Percentiles rank a stretch among this genome's conserved stretches.
These are phyloP conservation scores for Drosophila equinoxialis DNA, from an alignment of 1,140 invertebrate genomes.

Conservation along the genomic window DNA sequence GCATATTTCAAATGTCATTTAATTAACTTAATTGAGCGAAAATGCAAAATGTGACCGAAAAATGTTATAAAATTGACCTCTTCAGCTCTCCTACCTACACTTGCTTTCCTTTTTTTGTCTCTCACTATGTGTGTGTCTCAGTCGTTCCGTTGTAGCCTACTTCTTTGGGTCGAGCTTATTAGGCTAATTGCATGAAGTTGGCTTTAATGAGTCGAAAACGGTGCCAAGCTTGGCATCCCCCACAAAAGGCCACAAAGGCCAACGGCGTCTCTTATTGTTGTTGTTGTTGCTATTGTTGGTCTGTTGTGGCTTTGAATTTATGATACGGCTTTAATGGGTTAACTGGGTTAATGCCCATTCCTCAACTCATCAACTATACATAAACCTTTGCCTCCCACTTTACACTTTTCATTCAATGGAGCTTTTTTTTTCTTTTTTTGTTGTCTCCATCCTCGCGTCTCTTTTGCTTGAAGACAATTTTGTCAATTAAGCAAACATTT, in stretches of 20 bases:
- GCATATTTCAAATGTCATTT: slow-evolving; percentile 65
- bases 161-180: slow-evolving; percentile 65
- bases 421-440: no score
- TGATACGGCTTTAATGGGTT: slow-evolving; percentile 76
- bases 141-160: slow-evolving; percentile 40
- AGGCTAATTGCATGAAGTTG: slow-evolving; percentile 79
- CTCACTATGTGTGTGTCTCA: background rate
- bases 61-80: slow-evolving; percentile 56
- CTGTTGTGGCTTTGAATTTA: slow-evolving; percentile 72
- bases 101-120: background rate
- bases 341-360: slow-evolving; percentile 69
- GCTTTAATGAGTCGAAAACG: slow-evolving; percentile 79
- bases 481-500: slow-evolving; percentile 69
- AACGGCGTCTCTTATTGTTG: slow-evolving; percentile 32
- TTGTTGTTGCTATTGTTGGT: slow-evolving; percentile 13
- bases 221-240: slow-evolving; percentile 51
- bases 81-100: background rate
- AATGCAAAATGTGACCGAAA: slow-evolving; percentile 59
- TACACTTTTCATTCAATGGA: background rate
- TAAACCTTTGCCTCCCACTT: slow-evolving; percentile 15
- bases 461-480: slow-evolving; percentile 48
- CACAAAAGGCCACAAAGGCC: slow-evolving; percentile 57
- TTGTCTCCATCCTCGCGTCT: background rate
- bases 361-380: slow-evolving; percentile 52
- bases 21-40: slow-evolving; percentile 71